phyloP scores from a whole-genome alignment of 2,888 invertebrate genomes.

The Nyleta sp. region DNA sequence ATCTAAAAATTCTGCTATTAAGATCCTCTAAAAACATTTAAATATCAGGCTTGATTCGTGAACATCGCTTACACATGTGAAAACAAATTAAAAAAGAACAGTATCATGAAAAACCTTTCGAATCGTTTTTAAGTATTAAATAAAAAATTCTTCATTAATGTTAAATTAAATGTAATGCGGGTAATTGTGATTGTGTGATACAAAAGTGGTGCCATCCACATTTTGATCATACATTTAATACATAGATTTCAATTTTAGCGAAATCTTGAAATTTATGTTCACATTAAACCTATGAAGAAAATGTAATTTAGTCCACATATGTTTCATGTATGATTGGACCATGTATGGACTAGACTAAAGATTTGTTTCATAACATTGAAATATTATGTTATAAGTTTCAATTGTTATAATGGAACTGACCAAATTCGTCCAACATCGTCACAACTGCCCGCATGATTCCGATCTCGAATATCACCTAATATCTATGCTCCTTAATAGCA shows the following conservation, averaged over 20 bases:
- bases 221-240: too few species aligned
- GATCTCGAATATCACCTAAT: background rate
- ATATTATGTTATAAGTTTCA: too few species aligned
- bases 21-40: slow-evolving; percentile 39
- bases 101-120: background rate
- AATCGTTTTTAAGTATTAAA: slow-evolving; percentile 1
- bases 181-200: background rate
- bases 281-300: too few species aligned
- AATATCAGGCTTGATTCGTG: slow-evolving; percentile 25
- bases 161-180: background rate
- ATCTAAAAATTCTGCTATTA: slow-evolving; percentile 46
- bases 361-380: too few species aligned
- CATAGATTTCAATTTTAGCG: too few species aligned
- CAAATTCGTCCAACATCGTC: background rate
- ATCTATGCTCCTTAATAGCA: background rate
- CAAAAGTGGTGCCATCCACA: too few species aligned
- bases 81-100: slow-evolving; percentile 3
- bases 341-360: too few species aligned
- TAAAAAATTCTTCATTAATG: background rate
- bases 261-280: too few species aligned
- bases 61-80: background rate
- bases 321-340: too few species aligned
- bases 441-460: background rate
- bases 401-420: too few species aligned
- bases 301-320: too few species aligned